Base-by-base conservation (phyloP, 2,113 vertebrate genomes). In the Rhombomys opimus region DNA sequence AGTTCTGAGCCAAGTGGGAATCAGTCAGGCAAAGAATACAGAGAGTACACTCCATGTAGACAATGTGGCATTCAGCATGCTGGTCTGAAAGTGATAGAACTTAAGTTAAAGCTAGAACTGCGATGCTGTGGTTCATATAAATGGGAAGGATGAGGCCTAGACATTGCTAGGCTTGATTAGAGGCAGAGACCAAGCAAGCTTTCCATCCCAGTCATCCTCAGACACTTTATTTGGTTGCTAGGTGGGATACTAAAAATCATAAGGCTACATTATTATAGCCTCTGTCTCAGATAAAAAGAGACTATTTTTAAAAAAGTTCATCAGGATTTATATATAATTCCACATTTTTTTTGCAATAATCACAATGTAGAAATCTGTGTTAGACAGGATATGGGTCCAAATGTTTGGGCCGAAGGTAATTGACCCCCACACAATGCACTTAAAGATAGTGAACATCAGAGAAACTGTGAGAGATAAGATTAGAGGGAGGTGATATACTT, bases 391-490 rank as follows among this genome's bases (percentile, higher is more conserved):
- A 27, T 81, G 54, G 14, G 20, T 86, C 2, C 15, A 86, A 63
- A n/a, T 96, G 18, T 82, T 61, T 2, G 92, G 13, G 18, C 41
- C 94, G 61, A 87, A 91, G 30, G 52, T 89, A 91, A 73, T 85
- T 27, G 91, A 46, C 27, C 41, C 32, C 10, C 27, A n/a, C 50
- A 18, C 5, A 57, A 77, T 91, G 15, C 57, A 59, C n/a, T 70
- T 65, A 87, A 72, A 88, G 67, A n/a, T 78, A 86, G 12, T 82
- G 78, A 77, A 15, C 25, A 20, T 52, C 35, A 89, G 89, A 86
- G 94, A 38, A 95, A 72, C 70, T 41, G 20, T 9, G 46, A 91
- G 2, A 72, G 4, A 25, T 57, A 59, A 80, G 84, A 84, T 78
- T 92, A 61, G 20, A 86, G 54, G 52, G 87, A 94, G 15, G 12